Evolutionary conservation across 2,113 vertebrate genomes (phyloP).

Genomic region (Cottus gobio): DNA sequence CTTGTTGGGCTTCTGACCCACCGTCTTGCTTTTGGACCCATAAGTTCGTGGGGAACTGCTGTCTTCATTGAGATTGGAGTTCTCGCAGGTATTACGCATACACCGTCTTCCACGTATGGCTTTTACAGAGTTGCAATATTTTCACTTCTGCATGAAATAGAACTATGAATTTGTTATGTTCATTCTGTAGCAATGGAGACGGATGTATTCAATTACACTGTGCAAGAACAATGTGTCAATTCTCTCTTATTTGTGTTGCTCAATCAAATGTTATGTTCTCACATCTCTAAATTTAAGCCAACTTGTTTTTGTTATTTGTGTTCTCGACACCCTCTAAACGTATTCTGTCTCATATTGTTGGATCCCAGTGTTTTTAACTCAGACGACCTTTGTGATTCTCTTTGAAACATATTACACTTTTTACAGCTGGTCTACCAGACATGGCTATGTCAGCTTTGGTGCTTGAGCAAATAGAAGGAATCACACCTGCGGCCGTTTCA

Average conservation of each 20-base stretch:
- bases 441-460: slow-evolving; percentile 85
- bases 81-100: slow-evolving; percentile 78
- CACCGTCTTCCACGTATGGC: background rate
- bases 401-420: background rate
- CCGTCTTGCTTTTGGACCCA: slow-evolving; percentile 77
- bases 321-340: background rate
- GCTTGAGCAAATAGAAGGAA: slow-evolving; percentile 84
- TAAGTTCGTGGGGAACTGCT: slow-evolving; percentile 82
- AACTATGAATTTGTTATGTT: background rate
- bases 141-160: background rate
- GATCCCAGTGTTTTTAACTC: background rate
- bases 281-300: background rate
- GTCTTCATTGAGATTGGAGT: slow-evolving; percentile 85
- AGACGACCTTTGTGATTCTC: background rate
- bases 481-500: slow-evolving; percentile 80
- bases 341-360: background rate
- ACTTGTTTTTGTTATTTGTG: background rate
- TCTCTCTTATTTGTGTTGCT: background rate
- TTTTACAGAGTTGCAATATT: background rate
- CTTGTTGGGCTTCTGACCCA: slow-evolving; percentile 76
- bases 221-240: background rate
- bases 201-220: background rate
- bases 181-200: background rate
- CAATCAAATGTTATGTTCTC: background rate
- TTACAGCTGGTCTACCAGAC: slow-evolving; percentile 84